Conservation (phyloP, 2,797 vertebrate species). For the Momotus momota region DNA sequence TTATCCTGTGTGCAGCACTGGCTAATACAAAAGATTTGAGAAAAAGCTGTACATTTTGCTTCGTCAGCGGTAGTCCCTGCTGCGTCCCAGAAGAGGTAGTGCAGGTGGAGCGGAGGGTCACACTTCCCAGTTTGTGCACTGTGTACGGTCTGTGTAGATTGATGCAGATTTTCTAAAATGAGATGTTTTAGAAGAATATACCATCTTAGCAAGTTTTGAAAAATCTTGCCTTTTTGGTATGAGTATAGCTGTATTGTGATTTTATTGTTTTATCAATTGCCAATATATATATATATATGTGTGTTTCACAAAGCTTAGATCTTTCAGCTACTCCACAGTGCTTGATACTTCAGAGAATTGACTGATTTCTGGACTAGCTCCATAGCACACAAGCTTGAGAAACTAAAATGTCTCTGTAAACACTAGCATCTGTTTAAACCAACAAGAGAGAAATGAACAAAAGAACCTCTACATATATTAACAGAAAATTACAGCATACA, state of each 20-base stretch:
- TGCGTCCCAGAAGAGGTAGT: slow-evolving; percentile 64
- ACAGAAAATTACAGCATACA: slow-evolving; percentile 74
- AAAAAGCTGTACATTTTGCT: slow-evolving; percentile 80
- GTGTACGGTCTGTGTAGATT: slow-evolving; percentile 82
- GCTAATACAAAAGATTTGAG: slow-evolving; percentile 79
- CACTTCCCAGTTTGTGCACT: slow-evolving; percentile 79
- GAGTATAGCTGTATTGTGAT: slow-evolving; percentile 89
- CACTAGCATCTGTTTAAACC: slow-evolving; percentile 82
- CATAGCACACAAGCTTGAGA: slow-evolving; percentile 85
- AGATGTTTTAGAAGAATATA: slow-evolving; percentile 81
- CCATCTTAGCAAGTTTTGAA: slow-evolving; percentile 77
- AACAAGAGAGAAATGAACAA: slow-evolving; percentile 66
- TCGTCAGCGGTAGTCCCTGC: slow-evolving; percentile 78
- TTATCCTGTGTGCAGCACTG: slow-evolving; percentile 82
- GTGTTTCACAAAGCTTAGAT: slow-evolving; percentile 88
- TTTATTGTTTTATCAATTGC: slow-evolving; percentile 89
- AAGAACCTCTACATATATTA: slow-evolving; percentile 17
- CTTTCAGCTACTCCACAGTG: slow-evolving; percentile 84
- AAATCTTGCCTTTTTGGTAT: slow-evolving; percentile 81
- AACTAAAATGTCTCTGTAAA: slow-evolving; percentile 85
- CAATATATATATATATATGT: slow-evolving; percentile 80
- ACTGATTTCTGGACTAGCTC: slow-evolving; percentile 75
- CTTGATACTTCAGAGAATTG: slow-evolving; percentile 77
- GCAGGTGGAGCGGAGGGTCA: slow-evolving; percentile 69
- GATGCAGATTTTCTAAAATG: slow-evolving; percentile 80